phyloP scores from a whole-genome alignment of 2,888 invertebrate species.

The Callinectes sapidus region DNA sequence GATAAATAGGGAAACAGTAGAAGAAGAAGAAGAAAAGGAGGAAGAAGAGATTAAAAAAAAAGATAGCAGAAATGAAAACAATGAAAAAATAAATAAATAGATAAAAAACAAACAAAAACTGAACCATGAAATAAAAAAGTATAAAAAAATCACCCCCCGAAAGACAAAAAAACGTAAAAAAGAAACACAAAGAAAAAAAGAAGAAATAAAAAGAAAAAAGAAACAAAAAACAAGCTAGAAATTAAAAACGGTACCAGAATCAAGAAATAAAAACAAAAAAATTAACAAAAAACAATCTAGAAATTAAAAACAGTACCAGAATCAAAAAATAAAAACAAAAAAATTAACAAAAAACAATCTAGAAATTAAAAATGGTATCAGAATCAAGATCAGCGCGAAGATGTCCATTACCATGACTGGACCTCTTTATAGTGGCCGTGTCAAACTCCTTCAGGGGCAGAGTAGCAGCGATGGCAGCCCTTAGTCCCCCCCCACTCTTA shows the following conservation, averaged over 20 bases:
- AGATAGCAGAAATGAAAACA: not conserved
- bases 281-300: not conserved
- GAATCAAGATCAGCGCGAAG: conserved; percentile 82
- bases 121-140: not conserved
- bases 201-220: not conserved
- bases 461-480: conserved; percentile 67
- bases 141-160: not conserved
- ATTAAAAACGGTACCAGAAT: not conserved
- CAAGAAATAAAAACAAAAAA: not conserved
- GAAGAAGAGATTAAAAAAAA: not conserved
- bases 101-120: not conserved
- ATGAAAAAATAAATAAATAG: not conserved
- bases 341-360: not conserved
- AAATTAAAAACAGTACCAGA: conserved; percentile 77
- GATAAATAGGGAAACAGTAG: too few species aligned
- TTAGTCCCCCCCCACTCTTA: conserved; percentile 62
- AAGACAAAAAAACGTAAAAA: not conserved
- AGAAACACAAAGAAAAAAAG: not conserved
- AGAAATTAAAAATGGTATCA: conserved; percentile 75
- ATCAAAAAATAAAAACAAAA: conserved; percentile 76
- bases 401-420: conserved; percentile 83
- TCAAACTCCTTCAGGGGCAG: conserved; percentile 82
- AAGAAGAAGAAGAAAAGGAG: not conserved
- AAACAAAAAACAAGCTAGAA: not conserved
- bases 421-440: conserved; percentile 85